A percentile compares a stretch with the other conserved stretches of the same genome.
Conservation (phyloP, 2,113 vertebrate genomes). For the Salvelinus namaycush region DNA sequence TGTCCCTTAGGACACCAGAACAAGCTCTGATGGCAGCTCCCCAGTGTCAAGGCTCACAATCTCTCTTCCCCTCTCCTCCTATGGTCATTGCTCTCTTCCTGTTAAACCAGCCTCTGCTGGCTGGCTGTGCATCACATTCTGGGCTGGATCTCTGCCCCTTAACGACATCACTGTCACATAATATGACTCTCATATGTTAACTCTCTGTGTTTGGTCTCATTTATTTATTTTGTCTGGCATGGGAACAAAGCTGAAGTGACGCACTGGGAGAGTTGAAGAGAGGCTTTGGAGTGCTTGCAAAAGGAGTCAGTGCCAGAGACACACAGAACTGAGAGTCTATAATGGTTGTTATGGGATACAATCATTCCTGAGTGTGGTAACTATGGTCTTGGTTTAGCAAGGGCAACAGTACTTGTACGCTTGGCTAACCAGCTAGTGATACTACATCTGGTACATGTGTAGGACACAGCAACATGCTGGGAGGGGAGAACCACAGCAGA, state of each 20-base stretch:
- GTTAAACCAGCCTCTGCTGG: not conserved
- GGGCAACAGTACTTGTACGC: too few species aligned
- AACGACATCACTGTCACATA: conserved; percentile 53
- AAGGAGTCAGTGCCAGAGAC: not conserved
- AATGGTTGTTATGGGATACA: not conserved
- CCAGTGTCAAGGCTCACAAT: too few species aligned
- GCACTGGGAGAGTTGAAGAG: conserved; percentile 12
- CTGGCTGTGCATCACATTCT: conserved; percentile 44
- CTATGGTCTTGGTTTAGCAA: too few species aligned
- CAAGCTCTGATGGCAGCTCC: not conserved
- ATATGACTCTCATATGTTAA: conserved; percentile 59
- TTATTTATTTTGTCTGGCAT: conserved; percentile 53
- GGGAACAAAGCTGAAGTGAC: conserved; percentile 48
- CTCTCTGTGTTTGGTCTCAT: conserved; percentile 50
- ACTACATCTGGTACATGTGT: not conserved
- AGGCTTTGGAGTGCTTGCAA: too few species aligned
- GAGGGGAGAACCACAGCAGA: not conserved
- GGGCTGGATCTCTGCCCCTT: conserved; percentile 21
- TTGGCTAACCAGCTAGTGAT: too few species aligned
- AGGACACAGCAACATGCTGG: not conserved
- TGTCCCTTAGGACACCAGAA: not conserved
- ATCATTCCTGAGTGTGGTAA: not conserved
- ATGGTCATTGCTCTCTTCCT: not conserved
- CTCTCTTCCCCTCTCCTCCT: not conserved
- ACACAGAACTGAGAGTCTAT: not conserved